Base-by-base conservation (phyloP, 2,797 vertebrate genomes). In the Buphagus erythrorhynchus region DNA sequence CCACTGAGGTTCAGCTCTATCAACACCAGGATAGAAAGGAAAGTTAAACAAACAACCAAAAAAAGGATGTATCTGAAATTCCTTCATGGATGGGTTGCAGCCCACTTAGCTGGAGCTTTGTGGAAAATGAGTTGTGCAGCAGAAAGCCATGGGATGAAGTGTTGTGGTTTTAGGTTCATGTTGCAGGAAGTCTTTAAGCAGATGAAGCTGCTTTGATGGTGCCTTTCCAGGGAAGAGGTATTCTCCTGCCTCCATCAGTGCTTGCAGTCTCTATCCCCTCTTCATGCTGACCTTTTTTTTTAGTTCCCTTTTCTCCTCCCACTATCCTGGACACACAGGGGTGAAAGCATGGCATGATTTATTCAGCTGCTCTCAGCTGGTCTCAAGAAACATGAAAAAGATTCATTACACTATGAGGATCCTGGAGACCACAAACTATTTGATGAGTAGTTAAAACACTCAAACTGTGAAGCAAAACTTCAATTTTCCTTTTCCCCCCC, bases 401-500 rank as follows among this genome's bases (percentile, higher is more conserved):
- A 42, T 74, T 62, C 4, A 28, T 18, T 11, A 71, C 57, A 22
- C 33, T 15, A 9, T 11, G 38, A 88, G 29, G 65, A 49, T 22
- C 26, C 28, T 62, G 45, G 31, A 80, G 51, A 69, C 28, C 19
- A 46, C 7, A 28, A 74, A 43, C 19, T 19, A 29, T 42, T 51
- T 40, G 14, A n/a, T 54, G 35, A 62, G 40, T 33, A 49, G 38
- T 21, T 88, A 15, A 61, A 31, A 51, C 52, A 19, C 17, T 74
- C 51, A 48, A 59, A 51, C 21, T 42, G 24, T 49, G 38, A 88
- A 69, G 10, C 14, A 36, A 59, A 80, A 40, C 24, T 54, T 16
- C 2, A 1, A n/a, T 55, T 79, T 62, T 18, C 2, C 18, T 3
- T 11, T 24, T 4, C 4, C 1, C 5, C 4, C 2, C 10, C 5